These are phyloP conservation scores for Mirounga angustirostris DNA, from an alignment of 2,113 vertebrate genomes.

Conservation along the genomic window DNA sequence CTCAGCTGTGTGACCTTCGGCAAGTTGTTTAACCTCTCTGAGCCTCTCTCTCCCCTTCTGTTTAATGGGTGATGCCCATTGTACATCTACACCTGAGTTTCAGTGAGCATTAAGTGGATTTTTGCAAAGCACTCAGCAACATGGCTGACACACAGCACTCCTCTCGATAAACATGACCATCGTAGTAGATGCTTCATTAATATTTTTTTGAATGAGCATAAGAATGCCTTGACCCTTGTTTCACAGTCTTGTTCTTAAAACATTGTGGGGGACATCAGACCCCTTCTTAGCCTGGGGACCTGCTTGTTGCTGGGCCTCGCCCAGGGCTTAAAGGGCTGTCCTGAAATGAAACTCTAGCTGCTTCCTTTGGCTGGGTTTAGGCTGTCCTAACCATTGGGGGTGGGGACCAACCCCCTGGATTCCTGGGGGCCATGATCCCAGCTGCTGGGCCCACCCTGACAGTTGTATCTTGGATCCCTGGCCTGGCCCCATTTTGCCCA, in stretches of 20 bases:
- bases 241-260: neutral
- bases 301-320: neutral
- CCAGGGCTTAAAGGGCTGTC: neutral
- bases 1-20: neutral
- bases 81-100: neutral
- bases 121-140: neutral
- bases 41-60: neutral
- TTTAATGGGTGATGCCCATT: neutral
- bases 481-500: neutral
- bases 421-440: neutral
- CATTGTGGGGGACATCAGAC: accelerated
- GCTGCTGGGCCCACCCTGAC: neutral
- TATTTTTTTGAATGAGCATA: neutral
- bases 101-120: too few species aligned
- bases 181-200: neutral
- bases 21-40: neutral
- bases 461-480: neutral
- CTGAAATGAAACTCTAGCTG: neutral
- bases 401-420: neutral
- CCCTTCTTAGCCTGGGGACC: neutral
- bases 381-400: neutral
- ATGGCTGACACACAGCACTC: neutral
- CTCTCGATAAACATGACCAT: neutral
- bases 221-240: neutral
- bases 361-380: neutral